Conservation (phyloP, 1,140 invertebrate genomes). For the Lucilia cuprina region DNA sequence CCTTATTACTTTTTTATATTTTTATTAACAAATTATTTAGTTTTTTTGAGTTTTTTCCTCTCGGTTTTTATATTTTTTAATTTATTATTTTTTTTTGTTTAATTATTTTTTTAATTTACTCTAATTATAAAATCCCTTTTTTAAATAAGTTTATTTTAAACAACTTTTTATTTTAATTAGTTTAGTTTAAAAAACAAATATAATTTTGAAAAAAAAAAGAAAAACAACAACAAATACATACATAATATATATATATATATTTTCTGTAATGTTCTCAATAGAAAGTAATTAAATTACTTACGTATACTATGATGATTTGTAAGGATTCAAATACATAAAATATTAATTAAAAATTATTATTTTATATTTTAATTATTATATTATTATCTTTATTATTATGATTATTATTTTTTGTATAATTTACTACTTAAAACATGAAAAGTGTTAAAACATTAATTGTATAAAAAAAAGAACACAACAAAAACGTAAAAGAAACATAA, state of each 20-base stretch:
- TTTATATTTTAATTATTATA: constrained; percentile 24
- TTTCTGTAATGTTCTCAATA: constrained; percentile 36
- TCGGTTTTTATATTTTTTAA: constrained; percentile 11
- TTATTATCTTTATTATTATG: neutral
- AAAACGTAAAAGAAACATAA: neutral
- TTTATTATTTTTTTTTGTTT: constrained; percentile 20
- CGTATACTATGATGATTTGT: constrained; percentile 28
- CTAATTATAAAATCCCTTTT: too few species aligned
- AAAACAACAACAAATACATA: neutral
- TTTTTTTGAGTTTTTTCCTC: neutral
- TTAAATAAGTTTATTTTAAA: too few species aligned
- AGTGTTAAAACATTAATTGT: constrained; percentile 5
- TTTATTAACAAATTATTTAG: neutral
- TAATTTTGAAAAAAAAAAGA: neutral
- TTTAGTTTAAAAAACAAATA: neutral
- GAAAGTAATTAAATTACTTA: constrained; percentile 37
- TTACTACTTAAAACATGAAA: constrained; percentile 26
- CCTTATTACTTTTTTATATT: neutral
- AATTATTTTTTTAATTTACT: constrained; percentile 21
- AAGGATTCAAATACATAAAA: constrained; percentile 26
- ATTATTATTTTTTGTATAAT: constrained; percentile 23
- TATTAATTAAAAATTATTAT: constrained; percentile 35
- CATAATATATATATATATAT: neutral
- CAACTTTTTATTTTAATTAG: neutral
- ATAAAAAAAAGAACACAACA: neutral